Evolutionary conservation across 2,113 vertebrate species (phyloP).

Genomic region (Nycticebus coucang): DNA sequence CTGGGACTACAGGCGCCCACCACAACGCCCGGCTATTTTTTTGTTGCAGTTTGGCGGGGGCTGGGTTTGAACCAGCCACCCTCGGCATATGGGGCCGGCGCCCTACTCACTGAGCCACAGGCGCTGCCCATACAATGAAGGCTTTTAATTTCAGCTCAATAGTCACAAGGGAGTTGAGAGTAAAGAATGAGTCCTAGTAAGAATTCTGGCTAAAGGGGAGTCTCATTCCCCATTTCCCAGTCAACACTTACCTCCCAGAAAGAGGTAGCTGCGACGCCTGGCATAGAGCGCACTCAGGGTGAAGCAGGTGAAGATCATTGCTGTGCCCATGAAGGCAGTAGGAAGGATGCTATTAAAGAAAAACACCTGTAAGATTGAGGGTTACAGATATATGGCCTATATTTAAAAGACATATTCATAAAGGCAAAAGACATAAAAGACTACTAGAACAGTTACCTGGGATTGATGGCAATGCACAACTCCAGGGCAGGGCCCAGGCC

Average conservation of each 20-base stretch:
- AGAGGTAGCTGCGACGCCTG: slow-evolving; percentile 94
- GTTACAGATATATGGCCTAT: background rate
- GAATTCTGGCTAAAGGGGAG: fast-evolving
- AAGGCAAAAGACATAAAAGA: background rate
- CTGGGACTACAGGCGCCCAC: too few relatives aligned
- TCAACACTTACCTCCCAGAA: slow-evolving; percentile 90
- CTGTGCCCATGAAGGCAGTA: slow-evolving; percentile 95
- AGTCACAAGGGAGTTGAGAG: background rate
- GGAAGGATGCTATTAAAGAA: slow-evolving; percentile 91
- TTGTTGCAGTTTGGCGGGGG: too few relatives aligned
- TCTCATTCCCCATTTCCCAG: background rate
- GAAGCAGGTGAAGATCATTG: slow-evolving; percentile 94
- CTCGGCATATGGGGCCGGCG: too few relatives aligned
- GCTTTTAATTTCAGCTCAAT: background rate
- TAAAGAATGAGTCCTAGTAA: too few relatives aligned
- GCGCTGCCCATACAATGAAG: background rate
- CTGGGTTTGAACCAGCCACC: too few relatives aligned
- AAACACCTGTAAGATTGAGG: background rate
- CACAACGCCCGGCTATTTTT: too few relatives aligned
- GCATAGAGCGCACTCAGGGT: slow-evolving; percentile 95
- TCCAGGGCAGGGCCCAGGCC: slow-evolving; percentile 95
- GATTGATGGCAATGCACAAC: slow-evolving; percentile 94
- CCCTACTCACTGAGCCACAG: too few relatives aligned
- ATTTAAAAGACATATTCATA: background rate
- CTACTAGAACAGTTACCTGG: slow-evolving; percentile 89